Conservation (phyloP, 2,113 vertebrate genomes). For the Amazona guildingii region DNA sequence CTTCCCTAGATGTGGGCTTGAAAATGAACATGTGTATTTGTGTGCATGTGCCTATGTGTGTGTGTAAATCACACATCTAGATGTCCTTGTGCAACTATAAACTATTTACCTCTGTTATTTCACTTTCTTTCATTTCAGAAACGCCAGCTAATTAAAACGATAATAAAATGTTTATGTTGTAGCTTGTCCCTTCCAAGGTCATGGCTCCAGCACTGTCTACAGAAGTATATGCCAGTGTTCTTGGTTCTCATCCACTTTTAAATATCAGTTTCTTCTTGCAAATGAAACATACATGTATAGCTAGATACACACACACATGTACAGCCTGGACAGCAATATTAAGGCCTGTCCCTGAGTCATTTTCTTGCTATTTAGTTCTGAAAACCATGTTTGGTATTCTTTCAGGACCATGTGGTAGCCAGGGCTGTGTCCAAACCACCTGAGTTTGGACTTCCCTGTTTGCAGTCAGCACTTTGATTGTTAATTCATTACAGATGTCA, state of each 20-base stretch:
- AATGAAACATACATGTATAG: background rate
- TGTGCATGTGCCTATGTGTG: background rate
- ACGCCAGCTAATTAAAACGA: background rate
- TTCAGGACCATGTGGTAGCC: background rate
- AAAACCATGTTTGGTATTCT: background rate
- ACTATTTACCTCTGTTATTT: background rate
- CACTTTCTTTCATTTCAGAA: background rate
- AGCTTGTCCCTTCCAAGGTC: background rate
- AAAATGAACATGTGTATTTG: background rate
- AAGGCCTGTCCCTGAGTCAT: background rate
- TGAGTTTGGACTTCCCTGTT: constrained; percentile 3
- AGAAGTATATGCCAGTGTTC: background rate
- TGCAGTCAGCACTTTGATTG: background rate
- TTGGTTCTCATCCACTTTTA: background rate
- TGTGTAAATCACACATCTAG: background rate
- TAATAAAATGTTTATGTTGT: background rate
- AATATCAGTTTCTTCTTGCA: background rate
- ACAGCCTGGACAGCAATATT: background rate
- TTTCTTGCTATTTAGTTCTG: background rate
- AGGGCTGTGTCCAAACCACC: constrained; percentile 20
- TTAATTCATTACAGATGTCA: constrained; percentile 28
- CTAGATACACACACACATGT: background rate
- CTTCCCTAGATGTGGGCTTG: background rate
- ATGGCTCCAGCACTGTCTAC: background rate
- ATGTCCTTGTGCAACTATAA: background rate